Evolutionary conservation across 1,140 invertebrate species (phyloP), one percentile per base, ranked within the genome.

Genomic region (Adelges cooleyi): DNA sequence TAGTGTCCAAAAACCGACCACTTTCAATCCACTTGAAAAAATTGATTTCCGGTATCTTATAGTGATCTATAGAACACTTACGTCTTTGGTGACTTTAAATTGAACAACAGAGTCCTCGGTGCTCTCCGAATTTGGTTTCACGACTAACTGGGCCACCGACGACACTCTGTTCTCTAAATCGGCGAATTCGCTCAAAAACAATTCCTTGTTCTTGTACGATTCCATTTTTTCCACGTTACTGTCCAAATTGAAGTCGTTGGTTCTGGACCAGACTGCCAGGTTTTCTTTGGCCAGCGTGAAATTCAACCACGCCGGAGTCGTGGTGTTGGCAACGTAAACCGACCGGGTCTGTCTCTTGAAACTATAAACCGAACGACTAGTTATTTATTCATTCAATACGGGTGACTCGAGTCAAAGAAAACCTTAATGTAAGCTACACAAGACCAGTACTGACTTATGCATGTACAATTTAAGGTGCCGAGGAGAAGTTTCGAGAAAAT

Each of bases 231-330:
- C 27, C 71, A 77, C 70, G 67, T 85, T 84, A 42, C 78, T 73
- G 6, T 69, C 71, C 6, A 83, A 73, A 52, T 78, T 79, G 75
- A 85, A 92, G 74, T 92, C 88, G 71, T 87, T 80, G 6, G 82
- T 80, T 11, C 80, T 80, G 0, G 86, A 86, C 92, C 92, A 95
- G 69, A 85, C 82, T 54, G 82, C 75, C 0, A 84, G 80, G 72
- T 89, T 83, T 71, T 87, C 82, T 48, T 82, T 78, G 78, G 86
- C 83, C 15, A 96, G 76, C 0, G 84, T 88, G 69, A 95, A 89
- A 75, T 95, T 92, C 20, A 89, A 70, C 42, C 77, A 77, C 36
- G 81, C 74, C 17, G 81, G 81, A n/a, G 76, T 73, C 10, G 73
- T 71, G 29, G 73, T 70, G 40, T 73, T 69, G 2, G 84, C 83